Evolutionary conservation across 2,888 invertebrate species (phyloP).

Genomic region (Cataglyphis rosenhaueri): DNA sequence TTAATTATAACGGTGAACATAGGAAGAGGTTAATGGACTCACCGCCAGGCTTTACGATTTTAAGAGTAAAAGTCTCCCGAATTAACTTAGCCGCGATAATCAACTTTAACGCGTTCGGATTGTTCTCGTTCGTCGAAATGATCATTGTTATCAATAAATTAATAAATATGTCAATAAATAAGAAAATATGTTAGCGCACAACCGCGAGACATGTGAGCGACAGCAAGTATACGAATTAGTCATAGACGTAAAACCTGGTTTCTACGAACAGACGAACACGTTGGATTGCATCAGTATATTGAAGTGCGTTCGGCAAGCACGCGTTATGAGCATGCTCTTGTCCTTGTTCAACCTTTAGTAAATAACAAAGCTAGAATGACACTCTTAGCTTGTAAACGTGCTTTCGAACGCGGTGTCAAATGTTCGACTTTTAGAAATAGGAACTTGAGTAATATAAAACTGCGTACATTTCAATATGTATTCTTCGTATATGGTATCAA

Average conservation of each 20-base stretch:
- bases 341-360: too few relatives aligned
- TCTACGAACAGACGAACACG: neutral
- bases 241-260: neutral
- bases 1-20: neutral
- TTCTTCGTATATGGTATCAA: neutral
- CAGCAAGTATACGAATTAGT: conserved; percentile 45
- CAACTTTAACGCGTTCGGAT: conserved; percentile 91
- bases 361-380: too few relatives aligned
- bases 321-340: too few relatives aligned
- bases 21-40: conserved; percentile 78
- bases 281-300: conserved; percentile 28
- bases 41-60: conserved; percentile 89
- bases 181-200: conserved; percentile 79
- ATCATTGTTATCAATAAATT: conserved; percentile 87
- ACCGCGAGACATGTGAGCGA: conserved; percentile 79
- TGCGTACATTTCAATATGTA: neutral
- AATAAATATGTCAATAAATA: conserved; percentile 83
- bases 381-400: too few relatives aligned
- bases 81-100: conserved; percentile 90
- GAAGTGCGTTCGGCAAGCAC: too few relatives aligned
- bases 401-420: too few relatives aligned
- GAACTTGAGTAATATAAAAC: neutral
- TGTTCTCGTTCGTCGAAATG: conserved; percentile 91
- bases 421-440: neutral
- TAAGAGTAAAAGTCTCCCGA: conserved; percentile 87